phyloP scores from a whole-genome alignment of 2,888 invertebrate genomes.

The Drosophila formosana region DNA sequence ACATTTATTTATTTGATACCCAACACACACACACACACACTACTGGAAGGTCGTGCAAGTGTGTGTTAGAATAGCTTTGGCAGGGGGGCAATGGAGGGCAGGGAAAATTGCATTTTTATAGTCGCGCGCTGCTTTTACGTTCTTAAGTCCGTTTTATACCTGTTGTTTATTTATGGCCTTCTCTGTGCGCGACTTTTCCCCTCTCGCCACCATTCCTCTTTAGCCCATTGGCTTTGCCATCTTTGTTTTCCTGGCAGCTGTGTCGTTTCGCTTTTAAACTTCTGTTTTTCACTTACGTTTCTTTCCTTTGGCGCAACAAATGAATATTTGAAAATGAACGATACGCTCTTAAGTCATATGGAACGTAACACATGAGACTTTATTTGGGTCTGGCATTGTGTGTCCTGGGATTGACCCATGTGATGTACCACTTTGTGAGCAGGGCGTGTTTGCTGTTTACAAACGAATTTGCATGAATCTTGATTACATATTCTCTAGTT shows the following conservation, averaged over 20 bases:
- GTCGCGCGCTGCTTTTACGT: slow-evolving; percentile 48
- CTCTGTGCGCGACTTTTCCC: slow-evolving; percentile 18
- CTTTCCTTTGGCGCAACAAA: slow-evolving; percentile 19
- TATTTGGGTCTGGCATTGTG: slow-evolving; percentile 5
- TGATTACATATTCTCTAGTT: too few relatives aligned
- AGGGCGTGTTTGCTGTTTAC: slow-evolving; percentile 34
- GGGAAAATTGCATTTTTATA: slow-evolving; percentile 69
- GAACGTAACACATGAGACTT: slow-evolving; percentile 13
- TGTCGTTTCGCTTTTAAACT: slow-evolving; percentile 28
- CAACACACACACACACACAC: slow-evolving; percentile 8
- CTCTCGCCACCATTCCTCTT: not conserved
- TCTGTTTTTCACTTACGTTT: slow-evolving; percentile 31
- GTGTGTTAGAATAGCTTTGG: slow-evolving; percentile 10
- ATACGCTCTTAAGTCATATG: slow-evolving; percentile 31
- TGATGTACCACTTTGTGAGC: slow-evolving; percentile 7
- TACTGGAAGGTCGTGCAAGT: slow-evolving; percentile 3
- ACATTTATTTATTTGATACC: slow-evolving; percentile 31
- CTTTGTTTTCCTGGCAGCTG: slow-evolving; percentile 33
- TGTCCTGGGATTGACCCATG: slow-evolving; percentile 20
- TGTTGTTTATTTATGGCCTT: slow-evolving; percentile 72
- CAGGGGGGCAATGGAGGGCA: not conserved
- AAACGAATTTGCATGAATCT: too few relatives aligned
- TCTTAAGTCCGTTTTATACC: slow-evolving; percentile 68
- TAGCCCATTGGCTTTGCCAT: slow-evolving; percentile 22
- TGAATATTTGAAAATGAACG: slow-evolving; percentile 47